Percentiles rank a stretch among this genome's conserved stretches.
Conservation (phyloP, 2,888 invertebrate genomes). For the Eudasyphora cyanicolor region DNA sequence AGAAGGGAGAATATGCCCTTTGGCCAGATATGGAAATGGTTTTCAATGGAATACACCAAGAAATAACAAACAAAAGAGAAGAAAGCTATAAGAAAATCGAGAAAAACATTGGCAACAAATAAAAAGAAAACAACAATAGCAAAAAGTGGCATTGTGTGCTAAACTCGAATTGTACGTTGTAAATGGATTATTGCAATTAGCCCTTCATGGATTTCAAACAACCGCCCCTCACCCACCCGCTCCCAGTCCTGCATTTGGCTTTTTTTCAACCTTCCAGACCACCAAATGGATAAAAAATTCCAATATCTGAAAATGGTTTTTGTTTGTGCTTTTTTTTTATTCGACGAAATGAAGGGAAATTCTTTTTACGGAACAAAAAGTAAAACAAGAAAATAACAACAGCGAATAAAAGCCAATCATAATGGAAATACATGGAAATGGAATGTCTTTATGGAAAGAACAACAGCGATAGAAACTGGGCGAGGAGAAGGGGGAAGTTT, state of each 20-base stretch:
- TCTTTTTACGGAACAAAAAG: background rate
- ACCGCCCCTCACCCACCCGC: background rate
- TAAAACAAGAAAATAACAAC: conserved; percentile 4
- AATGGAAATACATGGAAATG: conserved; percentile 32
- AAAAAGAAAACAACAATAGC: conserved; percentile 23
- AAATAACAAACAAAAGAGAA: conserved; percentile 15
- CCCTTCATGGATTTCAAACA: conserved; percentile 65
- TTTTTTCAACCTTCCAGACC: conserved; percentile 22
- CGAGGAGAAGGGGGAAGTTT: conserved; percentile 6
- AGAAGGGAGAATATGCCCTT: conserved; percentile 46
- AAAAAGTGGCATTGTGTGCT: conserved; percentile 66
- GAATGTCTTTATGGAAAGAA: conserved; percentile 2
- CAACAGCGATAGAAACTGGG: background rate
- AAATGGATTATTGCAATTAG: conserved; percentile 80
- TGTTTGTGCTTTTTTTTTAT: background rate
- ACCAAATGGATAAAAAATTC: conserved; percentile 42
- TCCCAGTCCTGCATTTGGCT: conserved; percentile 4
- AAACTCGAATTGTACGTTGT: conserved; percentile 73
- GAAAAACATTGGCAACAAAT: background rate
- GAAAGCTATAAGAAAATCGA: background rate
- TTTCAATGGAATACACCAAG: conserved; percentile 37
- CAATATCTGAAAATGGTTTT: conserved; percentile 38
- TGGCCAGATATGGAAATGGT: conserved; percentile 47
- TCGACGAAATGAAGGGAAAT: background rate
- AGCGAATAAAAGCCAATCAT: conserved; percentile 29